Evolutionary conservation across 1,140 invertebrate genomes (phyloP).

Genomic region (Solen grandis): DNA sequence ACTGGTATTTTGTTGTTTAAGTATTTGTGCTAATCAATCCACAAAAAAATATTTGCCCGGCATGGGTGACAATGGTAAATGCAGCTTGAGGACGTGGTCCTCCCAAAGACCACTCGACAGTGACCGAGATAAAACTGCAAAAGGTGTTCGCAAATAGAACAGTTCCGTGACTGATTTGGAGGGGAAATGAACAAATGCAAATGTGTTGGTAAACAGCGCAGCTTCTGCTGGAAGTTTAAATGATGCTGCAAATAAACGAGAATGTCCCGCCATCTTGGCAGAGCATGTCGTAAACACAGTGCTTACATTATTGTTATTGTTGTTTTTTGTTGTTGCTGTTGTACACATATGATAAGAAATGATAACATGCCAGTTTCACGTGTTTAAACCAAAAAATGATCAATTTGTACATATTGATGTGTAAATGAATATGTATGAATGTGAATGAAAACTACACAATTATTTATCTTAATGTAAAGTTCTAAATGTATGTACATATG

Average conservation of each 20-base stretch:
- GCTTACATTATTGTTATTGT: neutral
- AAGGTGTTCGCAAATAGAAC: conserved; percentile 27
- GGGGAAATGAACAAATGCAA: neutral
- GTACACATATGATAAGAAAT: neutral
- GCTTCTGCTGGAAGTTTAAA: neutral
- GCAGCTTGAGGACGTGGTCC: no score
- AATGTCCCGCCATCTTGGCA: conserved; percentile 19
- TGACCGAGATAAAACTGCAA: no score
- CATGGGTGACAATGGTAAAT: no score
- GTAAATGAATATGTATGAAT: neutral
- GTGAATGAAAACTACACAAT: conserved; percentile 23
- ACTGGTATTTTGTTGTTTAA: conserved; percentile 41
- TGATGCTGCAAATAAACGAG: conserved; percentile 31
- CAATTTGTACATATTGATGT: neutral
- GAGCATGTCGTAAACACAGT: neutral
- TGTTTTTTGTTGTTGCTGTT: neutral
- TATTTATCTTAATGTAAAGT: conserved; percentile 30
- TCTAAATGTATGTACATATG: conserved; percentile 14
- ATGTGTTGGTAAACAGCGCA: neutral
- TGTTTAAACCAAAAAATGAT: neutral
- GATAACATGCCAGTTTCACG: neutral
- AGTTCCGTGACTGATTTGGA: neutral
- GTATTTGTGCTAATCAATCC: conserved; percentile 42
- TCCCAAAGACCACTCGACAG: no score
- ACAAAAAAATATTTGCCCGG: no score